A percentile compares a stretch with the other conserved stretches of the same genome.
These are phyloP conservation scores for Escarpia spicata DNA, from an alignment of 2,888 invertebrate genomes.

Conservation along the genomic window DNA sequence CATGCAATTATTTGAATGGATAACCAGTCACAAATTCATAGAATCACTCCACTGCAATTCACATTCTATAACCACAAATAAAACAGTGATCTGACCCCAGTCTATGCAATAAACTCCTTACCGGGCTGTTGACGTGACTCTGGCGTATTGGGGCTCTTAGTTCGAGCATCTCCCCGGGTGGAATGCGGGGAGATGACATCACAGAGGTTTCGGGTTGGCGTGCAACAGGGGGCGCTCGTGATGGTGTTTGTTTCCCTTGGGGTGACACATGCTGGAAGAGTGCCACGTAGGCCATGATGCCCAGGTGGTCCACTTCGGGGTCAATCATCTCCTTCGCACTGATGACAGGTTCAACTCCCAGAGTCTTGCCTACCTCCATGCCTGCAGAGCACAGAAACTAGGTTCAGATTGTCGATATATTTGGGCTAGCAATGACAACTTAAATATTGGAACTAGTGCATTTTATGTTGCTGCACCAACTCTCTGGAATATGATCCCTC, in stretches of 20 bases:
- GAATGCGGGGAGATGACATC: not conserved
- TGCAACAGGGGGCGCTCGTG: conserved; percentile 22
- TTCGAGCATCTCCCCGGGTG: conserved; percentile 20
- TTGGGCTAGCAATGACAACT: no score
- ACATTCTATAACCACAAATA: not conserved
- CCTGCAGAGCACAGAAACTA: conserved; percentile 23
- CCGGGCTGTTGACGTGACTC: not conserved
- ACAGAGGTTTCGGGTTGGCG: not conserved
- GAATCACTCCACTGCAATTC: not conserved
- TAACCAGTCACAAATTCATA: not conserved
- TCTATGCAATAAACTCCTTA: not conserved
- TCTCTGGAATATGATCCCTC: no score
- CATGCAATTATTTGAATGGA: no score
- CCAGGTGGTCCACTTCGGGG: conserved; percentile 93
- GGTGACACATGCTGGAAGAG: conserved; percentile 79
- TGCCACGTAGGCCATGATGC: conserved; percentile 96
- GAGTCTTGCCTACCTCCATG: conserved; percentile 36
- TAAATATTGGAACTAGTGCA: no score
- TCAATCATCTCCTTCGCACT: conserved; percentile 94
- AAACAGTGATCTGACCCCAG: not conserved
- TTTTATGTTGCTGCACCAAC: no score
- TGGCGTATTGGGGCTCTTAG: conserved; percentile 14
- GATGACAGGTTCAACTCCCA: conserved; percentile 88
- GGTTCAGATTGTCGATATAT: no score
- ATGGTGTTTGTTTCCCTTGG: not conserved